Conservation (phyloP, 2,797 vertebrate genomes). For the Falco naumanni region DNA sequence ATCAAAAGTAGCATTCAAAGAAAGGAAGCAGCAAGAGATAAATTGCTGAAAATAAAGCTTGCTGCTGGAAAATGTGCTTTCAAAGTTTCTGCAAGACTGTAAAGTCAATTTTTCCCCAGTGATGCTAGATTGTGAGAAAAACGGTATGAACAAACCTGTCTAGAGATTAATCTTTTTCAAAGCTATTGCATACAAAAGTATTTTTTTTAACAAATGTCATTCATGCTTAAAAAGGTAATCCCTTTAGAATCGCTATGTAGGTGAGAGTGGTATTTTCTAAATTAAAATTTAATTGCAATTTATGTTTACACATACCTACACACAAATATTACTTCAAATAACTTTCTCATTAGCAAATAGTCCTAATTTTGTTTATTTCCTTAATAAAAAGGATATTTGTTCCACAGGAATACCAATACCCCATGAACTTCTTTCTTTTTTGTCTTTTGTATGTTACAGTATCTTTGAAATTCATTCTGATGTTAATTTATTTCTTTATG, state of each 20-base stretch:
- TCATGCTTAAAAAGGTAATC: neutral
- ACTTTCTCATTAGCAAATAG: neutral
- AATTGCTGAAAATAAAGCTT: constrained; percentile 56
- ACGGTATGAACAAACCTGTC: neutral
- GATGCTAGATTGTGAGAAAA: constrained; percentile 36
- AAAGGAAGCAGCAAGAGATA: constrained; percentile 65
- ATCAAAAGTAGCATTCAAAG: constrained; percentile 56
- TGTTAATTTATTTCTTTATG: constrained; percentile 38
- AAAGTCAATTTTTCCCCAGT: neutral
- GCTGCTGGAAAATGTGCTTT: constrained; percentile 56
- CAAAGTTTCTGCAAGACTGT: constrained; percentile 39
- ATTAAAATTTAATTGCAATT: neutral
- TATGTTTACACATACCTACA: neutral
- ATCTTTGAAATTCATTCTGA: neutral
- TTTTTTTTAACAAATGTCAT: neutral
- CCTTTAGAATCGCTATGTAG: neutral
- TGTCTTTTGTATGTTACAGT: neutral
- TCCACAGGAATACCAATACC: neutral
- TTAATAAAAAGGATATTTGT: neutral
- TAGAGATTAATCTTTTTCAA: constrained; percentile 33
- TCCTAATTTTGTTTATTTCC: neutral
- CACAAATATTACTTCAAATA: neutral
- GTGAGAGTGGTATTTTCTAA: neutral
- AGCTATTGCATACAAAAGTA: neutral
- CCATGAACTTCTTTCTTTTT: neutral